A percentile compares a stretch with the other conserved stretches of the same genome.
Evolutionary conservation across 2,888 invertebrate genomes (phyloP).

Genomic region (Odontocolon sp.): DNA sequence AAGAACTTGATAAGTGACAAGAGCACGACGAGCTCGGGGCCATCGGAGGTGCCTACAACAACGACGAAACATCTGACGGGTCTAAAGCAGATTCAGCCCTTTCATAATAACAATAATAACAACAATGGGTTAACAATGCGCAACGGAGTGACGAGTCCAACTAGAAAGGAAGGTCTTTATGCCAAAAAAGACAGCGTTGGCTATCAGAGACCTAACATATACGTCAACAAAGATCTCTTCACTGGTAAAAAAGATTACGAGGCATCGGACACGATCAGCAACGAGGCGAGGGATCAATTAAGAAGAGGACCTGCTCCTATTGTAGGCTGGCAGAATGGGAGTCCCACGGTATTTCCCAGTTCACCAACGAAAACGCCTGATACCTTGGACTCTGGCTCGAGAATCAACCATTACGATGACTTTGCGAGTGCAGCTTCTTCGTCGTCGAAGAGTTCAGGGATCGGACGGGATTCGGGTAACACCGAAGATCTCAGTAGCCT

Average conservation of each 20-base stretch:
- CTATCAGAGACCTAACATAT: slow-evolving; percentile 60
- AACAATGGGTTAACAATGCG: slow-evolving; percentile 36
- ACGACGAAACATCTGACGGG: slow-evolving; percentile 12
- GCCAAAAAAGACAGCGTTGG: slow-evolving; percentile 63
- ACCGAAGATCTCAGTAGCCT: slow-evolving; percentile 74
- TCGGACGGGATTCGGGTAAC: slow-evolving; percentile 80
- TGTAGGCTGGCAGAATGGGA: slow-evolving; percentile 77
- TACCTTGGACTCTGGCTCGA: slow-evolving; percentile 23
- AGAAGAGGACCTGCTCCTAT: slow-evolving; percentile 74
- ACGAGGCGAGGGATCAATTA: slow-evolving; percentile 45
- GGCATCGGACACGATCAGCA: slow-evolving; percentile 14
- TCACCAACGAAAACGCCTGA: slow-evolving; percentile 63
- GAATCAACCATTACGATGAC: slow-evolving; percentile 28
- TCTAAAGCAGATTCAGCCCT: slow-evolving; percentile 19
- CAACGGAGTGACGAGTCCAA: slow-evolving; percentile 31
- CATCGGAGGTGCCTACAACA: not conserved
- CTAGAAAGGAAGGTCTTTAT: slow-evolving; percentile 66
- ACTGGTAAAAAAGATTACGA: slow-evolving; percentile 16
- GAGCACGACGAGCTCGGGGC: slow-evolving; percentile 47
- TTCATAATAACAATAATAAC: slow-evolving; percentile 60
- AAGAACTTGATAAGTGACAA: slow-evolving; percentile 63
- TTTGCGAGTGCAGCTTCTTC: slow-evolving; percentile 28
- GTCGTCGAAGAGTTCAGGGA: slow-evolving; percentile 81
- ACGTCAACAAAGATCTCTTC: slow-evolving; percentile 47
- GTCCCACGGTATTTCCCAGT: slow-evolving; percentile 73